Base-by-base conservation (phyloP, 2,888 invertebrate genomes). In the Epinotia brunnichana region DNA sequence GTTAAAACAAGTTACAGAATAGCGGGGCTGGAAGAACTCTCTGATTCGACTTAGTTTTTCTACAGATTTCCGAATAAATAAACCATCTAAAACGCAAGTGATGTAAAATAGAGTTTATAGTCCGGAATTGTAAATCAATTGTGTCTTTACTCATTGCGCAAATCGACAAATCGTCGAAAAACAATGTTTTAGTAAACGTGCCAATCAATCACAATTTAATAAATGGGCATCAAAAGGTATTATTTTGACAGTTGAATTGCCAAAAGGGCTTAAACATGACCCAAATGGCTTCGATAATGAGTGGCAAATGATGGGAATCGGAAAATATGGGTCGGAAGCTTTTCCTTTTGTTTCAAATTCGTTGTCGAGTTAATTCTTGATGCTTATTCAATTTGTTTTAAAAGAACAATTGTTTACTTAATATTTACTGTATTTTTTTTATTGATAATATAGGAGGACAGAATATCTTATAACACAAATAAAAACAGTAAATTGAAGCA, bases 261-360 rank as follows among this genome's bases (percentile, higher is more conserved):
- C 62, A 51, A 17, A 51, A 35, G 51, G 44, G 61, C 9, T 21
- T 29, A 60, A 48, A 7, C 10, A 17, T 53, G 63, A 63, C 63
- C 63, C 63, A 48, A 63, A 63, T 63, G 29, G 35, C 51, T 35
- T 29, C 29, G 11, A 7, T 29, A 29, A 62, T 63, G 29, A 29
- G n/a, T 53, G 63, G 53, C 63, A 63, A 63, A 63, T 63, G 63
- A 35, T 53, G 29, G 29, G 10, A 24, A 48, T 13, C 51, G 21
- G 35, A 17, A 62, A 51, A 62, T n/a, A n/a, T 2, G 17, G 56
- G 15, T 2, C 5, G 3, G 9, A 2, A n/a, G 44, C 24, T 62
- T 13, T 11, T 2, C 17, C 29, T 17, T 61, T 35, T 63, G 51
- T 51, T 48, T 51, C 39, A 11, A 19, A 51, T 21, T 13, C 3